Conservation (phyloP, 2,888 invertebrate species). For the Drosophila testacea region DNA sequence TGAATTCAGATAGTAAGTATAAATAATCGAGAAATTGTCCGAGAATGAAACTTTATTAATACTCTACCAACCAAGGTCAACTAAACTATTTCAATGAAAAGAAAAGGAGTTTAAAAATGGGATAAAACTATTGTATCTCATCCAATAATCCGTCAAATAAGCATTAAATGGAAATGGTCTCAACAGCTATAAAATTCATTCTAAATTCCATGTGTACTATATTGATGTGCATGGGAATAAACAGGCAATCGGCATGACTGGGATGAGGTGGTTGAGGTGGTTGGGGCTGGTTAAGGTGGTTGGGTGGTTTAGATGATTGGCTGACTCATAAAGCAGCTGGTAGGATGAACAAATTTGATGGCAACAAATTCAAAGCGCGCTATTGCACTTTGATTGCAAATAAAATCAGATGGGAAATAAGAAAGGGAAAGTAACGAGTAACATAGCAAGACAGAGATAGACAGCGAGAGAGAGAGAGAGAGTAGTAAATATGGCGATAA, state of each 20-base stretch:
- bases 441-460: neutral
- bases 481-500: neutral
- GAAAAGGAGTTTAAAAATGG: too few relatives aligned
- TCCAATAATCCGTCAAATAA: neutral
- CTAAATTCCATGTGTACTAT: constrained; percentile 28
- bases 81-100: too few relatives aligned
- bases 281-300: neutral
- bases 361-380: constrained; percentile 22
- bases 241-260: constrained; percentile 36
- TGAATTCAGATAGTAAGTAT: too few relatives aligned
- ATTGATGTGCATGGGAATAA: constrained; percentile 49
- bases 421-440: constrained; percentile 10
- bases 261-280: constrained; percentile 2
- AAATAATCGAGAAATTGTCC: too few relatives aligned
- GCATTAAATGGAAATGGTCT: constrained; percentile 7
- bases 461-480: too few relatives aligned
- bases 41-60: too few relatives aligned
- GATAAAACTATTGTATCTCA: neutral
- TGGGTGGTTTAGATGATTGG: constrained; percentile 10
- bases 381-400: constrained; percentile 63
- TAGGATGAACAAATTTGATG: constrained; percentile 46
- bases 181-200: constrained; percentile 32
- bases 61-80: too few relatives aligned
- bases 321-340: constrained; percentile 49
- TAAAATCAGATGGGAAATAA: constrained; percentile 40